Base-by-base conservation (phyloP, 2,797 vertebrate species). In the Semotilus atromaculatus region DNA sequence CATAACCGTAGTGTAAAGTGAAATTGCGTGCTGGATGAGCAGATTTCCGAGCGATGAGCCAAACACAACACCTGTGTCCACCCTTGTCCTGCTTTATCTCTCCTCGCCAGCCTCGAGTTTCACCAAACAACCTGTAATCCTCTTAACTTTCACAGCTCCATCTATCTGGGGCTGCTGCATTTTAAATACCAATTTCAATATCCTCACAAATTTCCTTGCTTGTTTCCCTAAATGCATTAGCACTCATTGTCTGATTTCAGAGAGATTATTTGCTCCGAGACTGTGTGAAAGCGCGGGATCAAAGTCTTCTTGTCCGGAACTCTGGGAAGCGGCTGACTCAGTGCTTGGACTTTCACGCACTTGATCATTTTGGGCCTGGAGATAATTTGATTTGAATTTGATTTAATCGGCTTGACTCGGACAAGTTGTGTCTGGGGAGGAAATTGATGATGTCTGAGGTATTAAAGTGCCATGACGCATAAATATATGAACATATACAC, bases 41-140 rank as follows among this genome's bases (percentile, higher is more conserved):
- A 86, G 78, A 90, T 90, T 88, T 86, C 82, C 62, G 87, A 88
- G 86, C 86, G 85, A 83, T 89, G 90, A 87, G 84, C 83, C 88
- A 84, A 90, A 78, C 87, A 88, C 68, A 82, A 82, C 91, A 94
- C 91, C 91, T 93, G 92, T 93, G 92, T 87, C 89, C 82, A 89
- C 70, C 43, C 5, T 80, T 81, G 86, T 58, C 73, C 82, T 81
- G 86, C 86, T 93, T 95, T 95, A 95, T 95, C 94, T 86, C 87
- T 74, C 85, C 90, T 89, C 92, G 75, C 91, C 94, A 96, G 94
- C 92, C 92, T 89, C 68, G 86, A 85, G 83, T 88, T 84, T 84
- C 92, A 91, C 92, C 93, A 94, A 94, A 93, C 93, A 92, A 91
- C 89, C 90, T 86, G 90, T 95, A 95, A 96, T 95, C 95, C 94